phyloP scores from a whole-genome alignment of 1,140 invertebrate species.

The Oppia nitens region DNA sequence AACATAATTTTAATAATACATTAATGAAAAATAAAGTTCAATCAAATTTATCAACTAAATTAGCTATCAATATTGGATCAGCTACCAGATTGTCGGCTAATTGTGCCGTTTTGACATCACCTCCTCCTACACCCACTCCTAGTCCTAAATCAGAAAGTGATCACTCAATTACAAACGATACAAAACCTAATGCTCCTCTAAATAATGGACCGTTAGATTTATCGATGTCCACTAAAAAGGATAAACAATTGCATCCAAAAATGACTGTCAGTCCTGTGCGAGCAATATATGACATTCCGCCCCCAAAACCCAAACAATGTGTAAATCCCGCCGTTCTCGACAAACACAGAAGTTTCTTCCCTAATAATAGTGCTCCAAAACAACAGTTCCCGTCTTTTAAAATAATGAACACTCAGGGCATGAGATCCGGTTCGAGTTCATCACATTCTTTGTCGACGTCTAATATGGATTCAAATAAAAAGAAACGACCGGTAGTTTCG shows the following conservation, averaged over 20 bases:
- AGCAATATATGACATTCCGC: neutral
- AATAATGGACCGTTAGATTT: conserved; percentile 16
- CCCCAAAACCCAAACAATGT: conserved; percentile 10
- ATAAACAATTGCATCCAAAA: conserved; percentile 7
- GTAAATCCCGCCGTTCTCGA: conserved; percentile 18
- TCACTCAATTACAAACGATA: neutral
- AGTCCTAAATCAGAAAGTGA: neutral
- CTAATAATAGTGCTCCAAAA: neutral
- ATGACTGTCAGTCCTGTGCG: neutral
- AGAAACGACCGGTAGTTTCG: neutral
- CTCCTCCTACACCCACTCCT: neutral
- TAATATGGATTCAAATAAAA: neutral
- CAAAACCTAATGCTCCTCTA: neutral
- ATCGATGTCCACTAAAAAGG: conserved; percentile 12
- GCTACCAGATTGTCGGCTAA: neutral
- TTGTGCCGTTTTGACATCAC: neutral
- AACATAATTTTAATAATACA: no score
- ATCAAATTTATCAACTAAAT: neutral
- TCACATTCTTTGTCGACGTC: neutral
- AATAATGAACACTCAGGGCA: neutral
- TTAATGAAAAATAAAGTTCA: neutral
- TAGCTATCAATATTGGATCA: neutral
- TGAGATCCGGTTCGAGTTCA: neutral
- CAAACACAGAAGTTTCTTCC: conserved; percentile 9
- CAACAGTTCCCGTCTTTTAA: neutral